Evolutionary conservation across 2,797 vertebrate species (phyloP).

Genomic region (Argya squamiceps): DNA sequence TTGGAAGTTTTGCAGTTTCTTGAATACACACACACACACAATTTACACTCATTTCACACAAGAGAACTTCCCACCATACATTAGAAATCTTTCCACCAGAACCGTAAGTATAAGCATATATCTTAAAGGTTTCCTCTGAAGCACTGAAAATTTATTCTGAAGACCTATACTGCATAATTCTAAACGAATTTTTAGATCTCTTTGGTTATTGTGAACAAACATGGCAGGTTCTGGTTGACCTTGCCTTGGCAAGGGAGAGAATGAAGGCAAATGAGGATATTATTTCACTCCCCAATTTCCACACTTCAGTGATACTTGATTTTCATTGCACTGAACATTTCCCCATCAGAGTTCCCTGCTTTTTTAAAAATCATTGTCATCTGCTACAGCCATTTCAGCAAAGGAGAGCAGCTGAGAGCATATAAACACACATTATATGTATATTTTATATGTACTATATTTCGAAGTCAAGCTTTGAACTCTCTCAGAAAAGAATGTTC

Average conservation of each 20-base stretch:
- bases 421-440: background rate
- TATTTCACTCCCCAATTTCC: background rate
- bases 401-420: background rate
- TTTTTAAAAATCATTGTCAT: background rate
- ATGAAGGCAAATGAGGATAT: background rate
- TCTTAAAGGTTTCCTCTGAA: background rate
- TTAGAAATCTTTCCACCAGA: background rate
- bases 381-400: background rate
- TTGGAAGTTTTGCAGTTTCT: background rate
- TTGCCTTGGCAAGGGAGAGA: background rate
- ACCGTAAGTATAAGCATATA: background rate
- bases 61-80: background rate
- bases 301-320: background rate
- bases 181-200: background rate
- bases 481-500: background rate
- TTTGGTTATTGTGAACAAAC: background rate
- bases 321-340: background rate
- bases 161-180: background rate
- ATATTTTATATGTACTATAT: background rate
- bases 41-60: background rate
- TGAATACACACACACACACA: background rate
- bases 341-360: background rate
- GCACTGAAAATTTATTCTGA: background rate
- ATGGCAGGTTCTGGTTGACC: background rate
- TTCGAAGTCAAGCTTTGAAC: background rate